These are phyloP conservation scores for Halocaridina rubra DNA, from an alignment of 2,888 invertebrate genomes.

Conservation along the genomic window DNA sequence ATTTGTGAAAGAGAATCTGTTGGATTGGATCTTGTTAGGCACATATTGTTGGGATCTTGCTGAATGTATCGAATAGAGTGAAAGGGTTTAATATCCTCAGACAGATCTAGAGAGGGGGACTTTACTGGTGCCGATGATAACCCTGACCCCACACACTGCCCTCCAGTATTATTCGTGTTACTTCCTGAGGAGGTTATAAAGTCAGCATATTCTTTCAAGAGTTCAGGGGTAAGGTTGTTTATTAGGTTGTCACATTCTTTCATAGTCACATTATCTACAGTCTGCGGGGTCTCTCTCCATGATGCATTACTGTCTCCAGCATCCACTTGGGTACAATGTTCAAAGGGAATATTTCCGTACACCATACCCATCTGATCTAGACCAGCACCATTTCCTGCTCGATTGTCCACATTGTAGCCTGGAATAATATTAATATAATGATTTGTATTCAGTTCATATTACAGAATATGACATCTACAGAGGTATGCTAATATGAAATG, in stretches of 20 bases:
- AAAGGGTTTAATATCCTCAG: not conserved
- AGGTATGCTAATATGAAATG: no score
- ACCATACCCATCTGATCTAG: not conserved
- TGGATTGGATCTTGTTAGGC: not conserved
- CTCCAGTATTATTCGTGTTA: not conserved
- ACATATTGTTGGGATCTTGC: not conserved
- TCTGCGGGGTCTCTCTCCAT: not conserved
- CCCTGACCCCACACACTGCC: not conserved
- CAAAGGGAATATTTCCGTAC: not conserved
- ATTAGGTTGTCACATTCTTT: conserved; percentile 57
- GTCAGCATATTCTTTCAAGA: conserved; percentile 48
- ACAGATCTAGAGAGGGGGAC: not conserved
- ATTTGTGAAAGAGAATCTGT: not conserved
- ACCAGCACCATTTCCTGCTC: not conserved
- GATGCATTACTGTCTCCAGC: not conserved
- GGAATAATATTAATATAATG: no score
- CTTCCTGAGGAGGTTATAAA: conserved; percentile 11
- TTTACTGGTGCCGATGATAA: not conserved
- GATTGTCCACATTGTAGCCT: not conserved
- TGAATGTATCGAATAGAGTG: not conserved
- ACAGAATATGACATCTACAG: no score
- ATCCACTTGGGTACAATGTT: not conserved
- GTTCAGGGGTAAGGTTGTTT: conserved; percentile 55
- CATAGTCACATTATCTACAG: conserved; percentile 52
- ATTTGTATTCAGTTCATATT: no score